phyloP scores from a whole-genome alignment of 1,140 invertebrate genomes.

The Drosophila tsacasi region DNA sequence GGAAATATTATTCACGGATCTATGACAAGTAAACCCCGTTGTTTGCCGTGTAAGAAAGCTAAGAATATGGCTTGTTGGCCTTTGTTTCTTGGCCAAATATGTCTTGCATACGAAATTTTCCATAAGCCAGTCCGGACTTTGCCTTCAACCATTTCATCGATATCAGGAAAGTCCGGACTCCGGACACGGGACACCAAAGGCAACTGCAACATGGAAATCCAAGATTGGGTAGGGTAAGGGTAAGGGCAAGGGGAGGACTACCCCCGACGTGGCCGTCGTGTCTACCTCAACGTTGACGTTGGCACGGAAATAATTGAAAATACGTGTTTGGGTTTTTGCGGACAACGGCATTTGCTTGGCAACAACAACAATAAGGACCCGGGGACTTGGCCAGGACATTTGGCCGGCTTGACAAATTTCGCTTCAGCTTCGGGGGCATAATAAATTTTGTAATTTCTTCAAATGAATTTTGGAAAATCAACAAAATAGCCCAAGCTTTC shows the following conservation, averaged over 20 bases:
- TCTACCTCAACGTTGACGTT: conserved; percentile 73
- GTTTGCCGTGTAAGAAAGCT: conserved; percentile 5
- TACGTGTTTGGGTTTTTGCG: conserved; percentile 83
- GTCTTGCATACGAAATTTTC: conserved; percentile 77
- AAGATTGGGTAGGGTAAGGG: neutral
- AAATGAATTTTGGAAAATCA: conserved; percentile 76
- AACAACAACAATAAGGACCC: conserved; percentile 40
- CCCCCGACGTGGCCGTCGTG: conserved; percentile 24
- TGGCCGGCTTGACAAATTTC: conserved; percentile 71
- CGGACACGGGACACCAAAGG: conserved; percentile 7
- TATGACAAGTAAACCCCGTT: neutral
- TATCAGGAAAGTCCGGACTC: conserved; percentile 43
- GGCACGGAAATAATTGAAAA: conserved; percentile 84
- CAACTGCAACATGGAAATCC: conserved; percentile 29
- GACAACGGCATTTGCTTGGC: conserved; percentile 71
- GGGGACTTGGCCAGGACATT: conserved; percentile 29
- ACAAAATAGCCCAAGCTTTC: conserved; percentile 35
- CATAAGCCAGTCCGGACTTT: conserved; percentile 36
- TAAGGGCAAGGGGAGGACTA: neutral
- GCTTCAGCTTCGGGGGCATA: conserved; percentile 63
- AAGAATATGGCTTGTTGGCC: conserved; percentile 67
- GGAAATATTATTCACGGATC: neutral
- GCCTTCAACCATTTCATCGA: conserved; percentile 69
- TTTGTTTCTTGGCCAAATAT: conserved; percentile 72
- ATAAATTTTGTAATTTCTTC: conserved; percentile 78